Evolutionary conservation across 2,888 invertebrate species (phyloP).

Genomic region (Ochropleura leucogaster): DNA sequence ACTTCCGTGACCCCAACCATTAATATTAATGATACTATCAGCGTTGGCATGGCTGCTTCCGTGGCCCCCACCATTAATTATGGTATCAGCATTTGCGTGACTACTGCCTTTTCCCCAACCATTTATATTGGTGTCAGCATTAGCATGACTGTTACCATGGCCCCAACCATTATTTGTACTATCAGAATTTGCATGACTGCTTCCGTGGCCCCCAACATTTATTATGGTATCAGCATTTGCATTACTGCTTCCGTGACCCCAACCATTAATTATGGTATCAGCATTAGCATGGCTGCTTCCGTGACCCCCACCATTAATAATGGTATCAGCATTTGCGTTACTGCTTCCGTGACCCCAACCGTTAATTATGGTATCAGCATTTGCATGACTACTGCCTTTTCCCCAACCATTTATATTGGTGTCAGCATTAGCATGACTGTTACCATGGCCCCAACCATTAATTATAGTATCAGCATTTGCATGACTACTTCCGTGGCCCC

Average conservation of each 20-base stretch:
- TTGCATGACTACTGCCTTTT: background rate
- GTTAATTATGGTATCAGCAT: background rate
- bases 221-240: background rate
- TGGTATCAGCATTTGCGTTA: background rate
- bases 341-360: background rate
- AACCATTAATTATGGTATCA: rapidly evolving
- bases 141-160: background rate
- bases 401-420: background rate
- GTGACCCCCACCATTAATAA: rapidly evolving
- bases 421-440: background rate
- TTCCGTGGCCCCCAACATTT: no score
- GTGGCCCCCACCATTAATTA: rapidly evolving
- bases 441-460: no score
- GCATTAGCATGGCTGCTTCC: background rate
- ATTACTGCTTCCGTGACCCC: background rate
- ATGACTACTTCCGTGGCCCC: background rate
- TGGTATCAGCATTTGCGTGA: background rate
- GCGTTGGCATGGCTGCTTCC: background rate
- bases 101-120: background rate
- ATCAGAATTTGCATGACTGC: background rate
- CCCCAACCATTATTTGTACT: background rate
- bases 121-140: background rate
- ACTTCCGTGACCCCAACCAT: rapidly evolving
- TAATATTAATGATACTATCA: rapidly evolving
- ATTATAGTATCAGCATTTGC: background rate